phyloP scores from a whole-genome alignment of 2,113 vertebrate species.

The Takifugu bimaculatus region DNA sequence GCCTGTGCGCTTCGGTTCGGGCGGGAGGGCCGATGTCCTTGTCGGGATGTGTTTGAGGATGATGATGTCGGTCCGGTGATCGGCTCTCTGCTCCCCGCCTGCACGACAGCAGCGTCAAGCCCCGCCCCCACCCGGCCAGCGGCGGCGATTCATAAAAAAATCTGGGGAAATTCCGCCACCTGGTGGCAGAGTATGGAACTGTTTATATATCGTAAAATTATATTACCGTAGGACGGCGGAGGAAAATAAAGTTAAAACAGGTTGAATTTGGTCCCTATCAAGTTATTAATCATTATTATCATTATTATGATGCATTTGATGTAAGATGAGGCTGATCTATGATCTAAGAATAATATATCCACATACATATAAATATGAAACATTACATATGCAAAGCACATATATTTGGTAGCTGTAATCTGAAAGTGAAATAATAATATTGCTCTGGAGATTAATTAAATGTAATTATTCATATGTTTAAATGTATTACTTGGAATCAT shows the following conservation, averaged over 20 bases:
- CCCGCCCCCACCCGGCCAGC: constrained; percentile 39
- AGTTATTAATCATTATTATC: too few relatives aligned
- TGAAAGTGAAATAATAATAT: too few relatives aligned
- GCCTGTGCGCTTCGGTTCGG: not conserved
- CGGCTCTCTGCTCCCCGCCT: constrained; percentile 23
- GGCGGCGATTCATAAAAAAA: constrained; percentile 19
- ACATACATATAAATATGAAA: too few relatives aligned
- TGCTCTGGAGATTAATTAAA: too few relatives aligned
- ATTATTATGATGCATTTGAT: too few relatives aligned
- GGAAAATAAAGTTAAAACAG: not conserved
- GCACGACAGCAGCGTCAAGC: constrained; percentile 19
- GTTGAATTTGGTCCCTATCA: not conserved
- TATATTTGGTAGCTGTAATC: too few relatives aligned
- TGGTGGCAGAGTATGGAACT: constrained; percentile 27
- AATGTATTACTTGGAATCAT: too few relatives aligned
- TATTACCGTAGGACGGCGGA: not conserved
- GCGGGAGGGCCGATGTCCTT: constrained; percentile 25
- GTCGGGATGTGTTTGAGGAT: constrained; percentile 21
- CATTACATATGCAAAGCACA: too few relatives aligned
- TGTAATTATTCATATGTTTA: too few relatives aligned
- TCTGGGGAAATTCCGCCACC: constrained; percentile 34
- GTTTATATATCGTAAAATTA: not conserved
- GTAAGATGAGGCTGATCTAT: too few relatives aligned
- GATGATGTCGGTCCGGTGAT: constrained; percentile 28
- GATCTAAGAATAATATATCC: too few relatives aligned